phyloP scores from a whole-genome alignment of 2,113 vertebrate genomes.

The Amblyopsis rosae region DNA sequence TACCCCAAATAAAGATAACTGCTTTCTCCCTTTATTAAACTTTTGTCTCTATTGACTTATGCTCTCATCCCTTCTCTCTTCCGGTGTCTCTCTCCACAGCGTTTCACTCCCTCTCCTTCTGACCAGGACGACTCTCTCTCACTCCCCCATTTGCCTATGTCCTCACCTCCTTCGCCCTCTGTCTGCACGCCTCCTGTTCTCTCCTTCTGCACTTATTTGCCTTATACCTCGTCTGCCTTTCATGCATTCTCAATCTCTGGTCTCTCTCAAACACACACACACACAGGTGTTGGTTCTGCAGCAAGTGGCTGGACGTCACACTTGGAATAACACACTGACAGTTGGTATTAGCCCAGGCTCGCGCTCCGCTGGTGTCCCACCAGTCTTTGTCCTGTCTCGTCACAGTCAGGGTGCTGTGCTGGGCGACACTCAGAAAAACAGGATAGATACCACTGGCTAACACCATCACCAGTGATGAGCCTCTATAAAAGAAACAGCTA shows the following conservation, averaged over 20 bases:
- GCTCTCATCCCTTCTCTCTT: not conserved
- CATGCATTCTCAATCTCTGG: not conserved
- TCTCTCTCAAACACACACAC: not conserved
- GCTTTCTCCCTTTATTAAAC: not conserved
- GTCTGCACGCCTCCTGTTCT: not conserved
- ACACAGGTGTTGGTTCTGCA: not conserved
- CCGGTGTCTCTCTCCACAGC: not conserved
- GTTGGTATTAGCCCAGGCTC: not conserved
- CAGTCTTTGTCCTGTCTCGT: not conserved
- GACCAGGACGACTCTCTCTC: not conserved
- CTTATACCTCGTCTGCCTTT: not conserved
- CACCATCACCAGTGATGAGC: not conserved
- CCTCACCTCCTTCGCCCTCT: not conserved
- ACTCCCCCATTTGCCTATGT: not conserved
- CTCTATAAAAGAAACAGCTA: not conserved
- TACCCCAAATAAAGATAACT: too few species aligned
- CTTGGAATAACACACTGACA: not conserved
- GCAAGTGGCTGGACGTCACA: not conserved
- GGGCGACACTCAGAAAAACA: not conserved
- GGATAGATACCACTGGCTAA: not conserved
- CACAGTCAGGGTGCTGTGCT: not conserved
- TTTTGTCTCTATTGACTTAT: not conserved
- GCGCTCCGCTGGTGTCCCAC: not conserved
- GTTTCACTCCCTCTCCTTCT: not conserved
- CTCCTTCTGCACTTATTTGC: not conserved